Evolutionary conservation across 2,888 invertebrate genomes (phyloP), one percentile per base, ranked within the genome.

Genomic region (Euphydryas editha): DNA sequence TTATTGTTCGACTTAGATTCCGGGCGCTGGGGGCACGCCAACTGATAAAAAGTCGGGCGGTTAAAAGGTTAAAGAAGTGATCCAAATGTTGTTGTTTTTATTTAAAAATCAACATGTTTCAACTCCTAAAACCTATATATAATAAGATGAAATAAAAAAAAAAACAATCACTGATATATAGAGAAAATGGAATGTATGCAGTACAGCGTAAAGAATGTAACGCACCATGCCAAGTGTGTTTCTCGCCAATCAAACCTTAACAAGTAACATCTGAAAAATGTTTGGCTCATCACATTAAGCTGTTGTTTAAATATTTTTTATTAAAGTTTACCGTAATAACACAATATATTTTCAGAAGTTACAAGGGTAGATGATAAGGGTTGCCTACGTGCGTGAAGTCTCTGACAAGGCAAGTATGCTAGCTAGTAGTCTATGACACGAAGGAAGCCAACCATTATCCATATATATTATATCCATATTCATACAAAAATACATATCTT

Each of bases 401-500:
- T 81, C 79, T 74, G 82, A 81, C 84, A 88, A 88, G 87, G 86
- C 87, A 83, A 81, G 49, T 51, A 74, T 78, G 77, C 75, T 75
- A n/a, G 74, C 78, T 79, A 75, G 70, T n/a, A n/a, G n/a, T n/a
- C 75, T 76, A 78, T 79, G 77, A 73, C 64, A 71, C 73, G 76
- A 79, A 80, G 81, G 83, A 84, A 87, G 83, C 84, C 84, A 81
- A 51, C 49, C 20, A 13, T 76, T 74, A 73, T 78, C 78, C 78
- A 80, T 69, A n/a, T n/a, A n/a, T n/a, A n/a, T n/a, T n/a, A n/a
- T n/a, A n/a, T n/a, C n/a, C n/a, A n/a, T n/a, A n/a, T 70, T 75
- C 73, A 75, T 84, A 85, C 77, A 82, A 85, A 82, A 83, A 82
- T 83, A 85, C 82, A 82, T 72, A 73, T 75, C 79, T 76, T 65